Evolutionary conservation across 1,140 invertebrate genomes (phyloP), one percentile per base, ranked within the genome.

Genomic region (Yoshiicerus persimilis): DNA sequence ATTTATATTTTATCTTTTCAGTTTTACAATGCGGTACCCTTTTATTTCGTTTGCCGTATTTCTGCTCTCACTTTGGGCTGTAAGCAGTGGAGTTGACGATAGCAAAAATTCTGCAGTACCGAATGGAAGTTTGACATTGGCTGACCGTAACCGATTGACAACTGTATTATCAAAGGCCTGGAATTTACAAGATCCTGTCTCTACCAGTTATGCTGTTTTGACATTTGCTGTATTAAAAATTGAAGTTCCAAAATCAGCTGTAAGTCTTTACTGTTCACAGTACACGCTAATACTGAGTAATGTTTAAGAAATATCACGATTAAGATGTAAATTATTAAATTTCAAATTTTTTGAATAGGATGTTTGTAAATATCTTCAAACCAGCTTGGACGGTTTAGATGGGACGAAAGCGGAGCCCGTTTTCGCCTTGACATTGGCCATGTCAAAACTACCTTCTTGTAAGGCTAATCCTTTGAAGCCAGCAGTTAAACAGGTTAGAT

Each of bases 331-430:
- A n/a, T n/a, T n/a, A n/a, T n/a, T 62, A 23, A 41, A 34, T 23
- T 66, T 2, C 23, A 23, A 87, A 56, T 88, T 3, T 77, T 38
- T 0, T 70, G 5, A 66, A 20, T 70, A 90, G 88, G 90, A 90
- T 34, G 90, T 90, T 32, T 90, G 90, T 41, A 90, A 89, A 75
- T 89, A 85, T 75, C 66, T 90, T 25, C 64, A 86, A 56, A 66
- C 87, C 16, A 86, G n/a, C 16, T 70, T 89, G 36, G 90, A 89
- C 32, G 56, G 34, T 11, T 41, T 86, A 64, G 89, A 90, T 86
- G 90, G 90, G 39, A 32, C 88, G 13, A 90, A 90, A 77, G 23
- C 47, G 5, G 90, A 90, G 77, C 16, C 86, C 39, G n/a, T 86
- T 6, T 90, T 87, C 47, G 87, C 85, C 30, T 23, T 87, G 8